These are phyloP conservation scores for Argyrosomus regius DNA, from an alignment of 2,797 vertebrate genomes.

Conservation along the genomic window DNA sequence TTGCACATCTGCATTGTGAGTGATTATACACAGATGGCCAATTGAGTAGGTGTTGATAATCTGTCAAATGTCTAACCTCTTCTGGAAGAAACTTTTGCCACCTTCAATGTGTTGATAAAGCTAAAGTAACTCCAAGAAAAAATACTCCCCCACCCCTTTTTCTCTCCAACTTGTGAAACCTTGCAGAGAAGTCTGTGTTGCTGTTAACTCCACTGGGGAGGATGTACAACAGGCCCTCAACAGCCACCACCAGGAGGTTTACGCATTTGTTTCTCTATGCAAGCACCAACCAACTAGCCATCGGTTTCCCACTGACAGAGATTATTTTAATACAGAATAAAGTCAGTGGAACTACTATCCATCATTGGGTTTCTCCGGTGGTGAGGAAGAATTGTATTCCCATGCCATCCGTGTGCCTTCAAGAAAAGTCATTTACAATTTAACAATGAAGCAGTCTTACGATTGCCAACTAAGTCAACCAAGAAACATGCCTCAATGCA, in stretches of 20 bases:
- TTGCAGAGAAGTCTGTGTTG: background rate
- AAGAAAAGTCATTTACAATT: constrained; percentile 16
- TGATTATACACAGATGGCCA: constrained; percentile 8
- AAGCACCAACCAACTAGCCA: background rate
- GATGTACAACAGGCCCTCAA: background rate
- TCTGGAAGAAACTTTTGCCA: constrained; percentile 1
- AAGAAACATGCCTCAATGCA: constrained; percentile 6
- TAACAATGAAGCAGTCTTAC: background rate
- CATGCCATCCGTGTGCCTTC: background rate
- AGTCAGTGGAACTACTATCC: background rate
- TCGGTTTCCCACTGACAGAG: background rate
- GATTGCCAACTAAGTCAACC: background rate
- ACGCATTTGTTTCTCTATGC: background rate
- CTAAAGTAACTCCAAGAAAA: constrained; percentile 10
- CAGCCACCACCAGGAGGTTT: background rate
- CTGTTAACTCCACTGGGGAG: background rate
- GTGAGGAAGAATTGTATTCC: background rate
- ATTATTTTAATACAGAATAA: background rate
- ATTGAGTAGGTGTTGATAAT: background rate
- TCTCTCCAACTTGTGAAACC: background rate
- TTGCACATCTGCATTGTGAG: background rate
- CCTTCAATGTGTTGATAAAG: constrained; percentile 6
- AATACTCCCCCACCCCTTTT: background rate
- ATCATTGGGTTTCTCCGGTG: background rate
- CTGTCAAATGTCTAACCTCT: background rate